Evolutionary conservation across 2,797 vertebrate species (phyloP), one percentile per base, ranked within the genome.

Genomic region (Hydrocynus forskahlii): DNA sequence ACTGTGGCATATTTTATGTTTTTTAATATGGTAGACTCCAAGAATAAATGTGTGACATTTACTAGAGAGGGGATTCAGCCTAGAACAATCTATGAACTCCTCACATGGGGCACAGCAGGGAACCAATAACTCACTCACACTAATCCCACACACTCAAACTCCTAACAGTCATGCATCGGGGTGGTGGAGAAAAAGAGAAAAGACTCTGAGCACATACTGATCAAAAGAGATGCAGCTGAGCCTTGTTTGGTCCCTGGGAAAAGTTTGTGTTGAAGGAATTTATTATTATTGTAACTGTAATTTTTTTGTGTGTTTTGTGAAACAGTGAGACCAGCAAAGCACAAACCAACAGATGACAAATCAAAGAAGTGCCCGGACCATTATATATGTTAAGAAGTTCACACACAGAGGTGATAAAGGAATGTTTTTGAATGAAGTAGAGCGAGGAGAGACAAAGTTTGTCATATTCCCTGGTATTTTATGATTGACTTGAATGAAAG

Each of bases 111-210:
- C 66, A 54, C 78, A 57, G 75, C 71, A 67, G 75, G 83, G 75
- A 74, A 69, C 63, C 68, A 72, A 77, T 78, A 82, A 64, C 70
- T n/a, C 75, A 80, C 70, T 78, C 43, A 63, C 54, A 79, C 45
- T 62, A 80, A 78, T 80, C 81, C 80, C 55, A 85, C 79, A 83
- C 60, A 85, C 69, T 73, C 76, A 64, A 75, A 75, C 75, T 76
- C 48, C 69, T 72, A 78, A 83, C 64, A 23, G 50, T 79, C 66
- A 79, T 54, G 60, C 62, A 73, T 76, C 50, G 45, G 81, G 12
- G 14, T 63, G 55, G 76, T 64, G 48, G 45, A 60, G 79, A 73
- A 76, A 69, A 63, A 76, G 55, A 60, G 62, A 63, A 52, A 21
- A n/a, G 48, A 29, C 9, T 48, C 60, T 29, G 19, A 76, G 50